These are phyloP conservation scores for Clarias gariepinus DNA, from an alignment of 2,113 vertebrate genomes.

Conservation along the genomic window DNA sequence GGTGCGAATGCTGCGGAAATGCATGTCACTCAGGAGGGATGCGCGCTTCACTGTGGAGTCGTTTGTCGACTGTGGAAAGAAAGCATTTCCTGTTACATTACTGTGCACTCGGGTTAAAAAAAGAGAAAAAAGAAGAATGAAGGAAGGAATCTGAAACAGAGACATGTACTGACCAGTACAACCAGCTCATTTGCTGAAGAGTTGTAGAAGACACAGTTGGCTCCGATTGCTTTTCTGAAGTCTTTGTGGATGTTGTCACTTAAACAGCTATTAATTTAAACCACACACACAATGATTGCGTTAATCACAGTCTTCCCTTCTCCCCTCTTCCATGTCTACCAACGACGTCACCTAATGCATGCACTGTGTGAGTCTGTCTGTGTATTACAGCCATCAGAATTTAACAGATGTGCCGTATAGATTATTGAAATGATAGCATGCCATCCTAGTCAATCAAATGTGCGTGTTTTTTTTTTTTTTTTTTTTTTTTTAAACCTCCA, in stretches of 20 bases:
- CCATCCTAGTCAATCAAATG: neutral
- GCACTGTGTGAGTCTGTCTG: neutral
- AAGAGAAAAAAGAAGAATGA: neutral
- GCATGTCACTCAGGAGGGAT: conserved; percentile 86
- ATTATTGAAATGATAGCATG: neutral
- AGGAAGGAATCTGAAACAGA: neutral
- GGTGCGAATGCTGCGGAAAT: conserved; percentile 89
- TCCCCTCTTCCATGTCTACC: neutral
- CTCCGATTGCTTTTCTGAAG: conserved; percentile 89
- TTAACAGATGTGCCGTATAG: neutral
- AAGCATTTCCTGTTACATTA: neutral
- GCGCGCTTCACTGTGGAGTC: conserved; percentile 87
- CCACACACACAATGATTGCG: neutral
- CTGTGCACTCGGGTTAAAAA: neutral
- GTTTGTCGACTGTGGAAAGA: conserved; percentile 79
- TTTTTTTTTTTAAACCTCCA: neutral
- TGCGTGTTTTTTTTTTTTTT: too few relatives aligned
- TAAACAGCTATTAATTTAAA: conserved; percentile 77
- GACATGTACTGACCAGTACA: conserved; percentile 79
- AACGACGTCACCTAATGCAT: neutral
- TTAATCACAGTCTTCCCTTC: neutral
- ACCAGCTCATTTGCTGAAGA: conserved; percentile 80
- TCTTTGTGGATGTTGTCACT: conserved; percentile 88
- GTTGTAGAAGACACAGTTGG: conserved; percentile 87
- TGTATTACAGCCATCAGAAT: neutral